Base-by-base conservation (phyloP, 2,113 vertebrate genomes). In the Chiloscyllium plagiosum region DNA sequence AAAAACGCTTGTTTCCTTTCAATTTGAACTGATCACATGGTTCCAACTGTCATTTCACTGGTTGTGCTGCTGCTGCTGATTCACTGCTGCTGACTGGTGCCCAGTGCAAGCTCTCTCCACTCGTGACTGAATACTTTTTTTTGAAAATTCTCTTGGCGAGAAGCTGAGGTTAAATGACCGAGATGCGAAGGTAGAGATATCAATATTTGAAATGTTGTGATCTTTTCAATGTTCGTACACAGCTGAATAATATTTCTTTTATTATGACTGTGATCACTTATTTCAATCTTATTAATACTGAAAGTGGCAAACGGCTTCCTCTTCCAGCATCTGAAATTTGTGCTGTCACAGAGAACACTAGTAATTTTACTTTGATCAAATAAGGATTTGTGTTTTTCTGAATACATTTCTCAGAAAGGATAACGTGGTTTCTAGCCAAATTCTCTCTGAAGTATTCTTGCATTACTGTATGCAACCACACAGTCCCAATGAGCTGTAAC, bases 21-120 rank as follows among this genome's bases (percentile, higher is more conserved):
- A 95, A 95, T 95, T 95, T 95, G 94, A 95, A 95, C 69, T 72
- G 69, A 72, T 95, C 94, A 95, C 94, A 72, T 95, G 94, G 68
- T 95, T 70, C 94, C 94, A 95, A 95, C 94, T 95, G 94, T 95
- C 94, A 72, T 52, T 95, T 72, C 89, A 93, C 89, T 70, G 94
- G 94, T 29, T 50, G 68, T 29, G 24, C 22, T 95, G 69, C 37
- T 72, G 66, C 42, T 94, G n/a, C 93, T 94, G 93, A 47, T 94
- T 94, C 93, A 94, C 93, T 94, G 56, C 29, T 94, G 93, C 94
- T 72, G 65, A 70, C 69, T 72, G 42, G 26, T 70, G 52, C 61
- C 89, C 61, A 47, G 89, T 93, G 61, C 65, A 93, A 66, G 89
- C 61, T 68, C 89, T 10, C 65, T 93, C 33, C 61, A 37, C 61